Percentiles rank a stretch among this genome's conserved stretches.
Evolutionary conservation across 2,888 invertebrate species (phyloP).

Genomic region (Scelioninae gen. 1): DNA sequence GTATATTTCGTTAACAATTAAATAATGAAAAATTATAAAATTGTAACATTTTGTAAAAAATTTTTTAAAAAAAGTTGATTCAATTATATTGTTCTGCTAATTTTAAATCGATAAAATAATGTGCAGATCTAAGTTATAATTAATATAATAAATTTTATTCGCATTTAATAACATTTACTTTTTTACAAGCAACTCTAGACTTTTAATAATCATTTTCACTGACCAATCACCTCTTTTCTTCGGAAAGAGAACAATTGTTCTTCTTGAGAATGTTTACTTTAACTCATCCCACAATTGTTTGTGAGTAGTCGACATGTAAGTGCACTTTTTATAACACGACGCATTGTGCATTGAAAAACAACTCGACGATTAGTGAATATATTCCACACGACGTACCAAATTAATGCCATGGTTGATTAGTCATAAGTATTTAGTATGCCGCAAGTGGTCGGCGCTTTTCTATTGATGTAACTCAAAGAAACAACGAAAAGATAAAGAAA

Average conservation of each 20-base stretch:
- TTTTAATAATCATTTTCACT: not conserved
- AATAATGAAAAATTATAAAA: no score
- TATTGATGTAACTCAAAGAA: constrained; percentile 36
- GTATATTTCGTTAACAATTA: no score
- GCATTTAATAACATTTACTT: not conserved
- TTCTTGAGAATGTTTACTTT: not conserved
- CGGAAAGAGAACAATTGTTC: not conserved
- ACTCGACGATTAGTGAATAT: constrained; percentile 17
- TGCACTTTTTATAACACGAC: not conserved
- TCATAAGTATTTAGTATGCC: constrained; percentile 60
- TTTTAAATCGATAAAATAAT: no score
- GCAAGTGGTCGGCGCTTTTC: constrained; percentile 28
- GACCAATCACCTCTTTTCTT: not conserved
- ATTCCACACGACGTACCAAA: constrained; percentile 21
- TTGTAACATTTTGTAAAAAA: no score
- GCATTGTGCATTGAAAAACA: not conserved
- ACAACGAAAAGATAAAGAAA: no score
- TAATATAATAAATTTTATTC: no score
- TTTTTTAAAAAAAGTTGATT: no score
- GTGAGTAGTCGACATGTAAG: not conserved
- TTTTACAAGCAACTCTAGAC: not conserved
- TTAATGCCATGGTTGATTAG: constrained; percentile 57
- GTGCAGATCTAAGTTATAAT: no score
- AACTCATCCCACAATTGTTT: not conserved
- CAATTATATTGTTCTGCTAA: no score